phyloP scores from a whole-genome alignment of 2,797 vertebrate species.

The Lepilemur septentrionalis region DNA sequence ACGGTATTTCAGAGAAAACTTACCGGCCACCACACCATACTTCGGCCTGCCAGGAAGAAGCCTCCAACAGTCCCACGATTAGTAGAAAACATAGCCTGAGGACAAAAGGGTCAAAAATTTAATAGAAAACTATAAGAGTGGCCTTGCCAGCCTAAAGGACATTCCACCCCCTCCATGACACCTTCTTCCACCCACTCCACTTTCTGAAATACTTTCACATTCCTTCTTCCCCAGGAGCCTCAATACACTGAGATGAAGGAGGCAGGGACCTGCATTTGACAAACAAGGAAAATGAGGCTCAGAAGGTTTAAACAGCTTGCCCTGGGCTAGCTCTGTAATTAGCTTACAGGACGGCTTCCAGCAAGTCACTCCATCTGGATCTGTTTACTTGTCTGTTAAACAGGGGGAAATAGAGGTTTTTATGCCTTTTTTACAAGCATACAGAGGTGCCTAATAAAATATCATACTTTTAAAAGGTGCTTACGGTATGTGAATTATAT shows the following conservation, averaged over 20 bases:
- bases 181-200: not conserved
- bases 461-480: not conserved
- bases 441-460: not conserved
- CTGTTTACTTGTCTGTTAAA: not conserved
- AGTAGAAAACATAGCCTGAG: conserved; percentile 95
- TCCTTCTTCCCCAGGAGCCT: not conserved
- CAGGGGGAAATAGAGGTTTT: not conserved
- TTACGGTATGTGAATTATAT: not conserved
- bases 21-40: conserved; percentile 99
- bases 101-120: not conserved
- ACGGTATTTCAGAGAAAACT: conserved; percentile 76
- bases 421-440: not conserved
- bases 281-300: not conserved
- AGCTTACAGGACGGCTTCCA: not conserved
- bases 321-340: not conserved
- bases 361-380: not conserved
- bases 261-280: not conserved
- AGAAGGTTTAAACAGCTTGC: not conserved
- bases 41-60: conserved; percentile 96
- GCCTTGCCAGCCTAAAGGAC: not conserved
- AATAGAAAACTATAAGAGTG: not conserved
- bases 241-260: not conserved
- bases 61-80: conserved; percentile 96
- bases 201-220: not conserved
- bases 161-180: not conserved